Conservation (phyloP, 2,888 invertebrate species). For the Calameuta idolon region DNA sequence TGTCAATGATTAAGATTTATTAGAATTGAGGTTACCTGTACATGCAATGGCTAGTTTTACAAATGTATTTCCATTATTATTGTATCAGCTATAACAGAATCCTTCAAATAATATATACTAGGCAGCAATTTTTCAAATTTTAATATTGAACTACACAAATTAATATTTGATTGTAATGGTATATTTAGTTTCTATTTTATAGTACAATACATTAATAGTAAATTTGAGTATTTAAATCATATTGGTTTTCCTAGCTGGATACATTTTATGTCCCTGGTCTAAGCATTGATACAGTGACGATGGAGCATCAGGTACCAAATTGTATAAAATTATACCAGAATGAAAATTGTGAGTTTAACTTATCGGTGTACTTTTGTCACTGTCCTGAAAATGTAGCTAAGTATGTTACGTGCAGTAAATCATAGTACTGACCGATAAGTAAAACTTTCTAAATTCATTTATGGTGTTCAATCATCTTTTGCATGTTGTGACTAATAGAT, state of each 20-base stretch:
- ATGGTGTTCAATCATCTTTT: not conserved
- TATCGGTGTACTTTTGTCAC: not conserved
- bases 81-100: no score
- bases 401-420: not conserved
- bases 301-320: constrained; percentile 53
- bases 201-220: not conserved
- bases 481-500: not conserved
- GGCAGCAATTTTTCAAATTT: not conserved
- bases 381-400: not conserved
- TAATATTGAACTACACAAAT: not conserved
- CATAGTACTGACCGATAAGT: not conserved
- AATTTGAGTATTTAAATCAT: constrained; percentile 22
- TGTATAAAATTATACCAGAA: constrained; percentile 27
- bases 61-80: not conserved
- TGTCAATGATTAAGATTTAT: not conserved
- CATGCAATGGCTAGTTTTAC: not conserved
- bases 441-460: not conserved
- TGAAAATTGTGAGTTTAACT: not conserved
- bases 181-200: no score
- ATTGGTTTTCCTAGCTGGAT: constrained; percentile 48
- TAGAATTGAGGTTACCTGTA: not conserved
- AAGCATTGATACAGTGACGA: constrained; percentile 45
- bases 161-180: no score
- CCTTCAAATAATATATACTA: not conserved
- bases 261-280: constrained; percentile 39